These are phyloP conservation scores for Momotus momota DNA, from an alignment of 2,797 vertebrate species.

Conservation along the genomic window DNA sequence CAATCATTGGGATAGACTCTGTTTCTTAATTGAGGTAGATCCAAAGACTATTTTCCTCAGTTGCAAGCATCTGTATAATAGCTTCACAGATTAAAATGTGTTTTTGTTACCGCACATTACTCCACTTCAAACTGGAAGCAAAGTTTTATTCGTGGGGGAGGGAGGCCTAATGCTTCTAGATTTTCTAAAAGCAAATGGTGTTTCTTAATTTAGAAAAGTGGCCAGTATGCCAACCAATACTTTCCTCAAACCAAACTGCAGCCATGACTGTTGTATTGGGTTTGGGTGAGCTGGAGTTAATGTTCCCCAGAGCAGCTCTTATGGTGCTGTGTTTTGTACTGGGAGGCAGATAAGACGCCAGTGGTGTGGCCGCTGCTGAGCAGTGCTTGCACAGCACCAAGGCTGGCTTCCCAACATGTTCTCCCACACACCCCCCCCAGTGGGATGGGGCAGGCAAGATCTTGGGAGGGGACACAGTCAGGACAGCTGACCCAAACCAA, in stretches of 20 bases:
- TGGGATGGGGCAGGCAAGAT: no score
- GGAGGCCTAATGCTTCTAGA: fast-evolving
- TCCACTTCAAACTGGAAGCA: background rate
- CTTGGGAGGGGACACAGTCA: no score
- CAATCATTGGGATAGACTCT: background rate
- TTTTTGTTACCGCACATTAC: background rate
- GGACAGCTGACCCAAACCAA: no score
- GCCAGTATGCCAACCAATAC: background rate
- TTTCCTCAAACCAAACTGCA: background rate
- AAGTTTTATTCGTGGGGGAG: background rate
- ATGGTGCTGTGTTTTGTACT: no score
- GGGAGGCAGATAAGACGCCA: no score
- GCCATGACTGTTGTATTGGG: background rate
- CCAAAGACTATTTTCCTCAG: background rate
- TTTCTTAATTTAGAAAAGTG: background rate
- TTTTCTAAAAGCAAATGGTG: background rate
- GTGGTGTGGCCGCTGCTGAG: no score
- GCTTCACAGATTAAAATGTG: background rate
- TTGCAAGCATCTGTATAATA: background rate
- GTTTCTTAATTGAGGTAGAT: background rate
- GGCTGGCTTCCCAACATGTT: no score
- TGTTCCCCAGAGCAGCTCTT: no score
- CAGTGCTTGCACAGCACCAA: no score
- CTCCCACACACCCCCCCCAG: no score
- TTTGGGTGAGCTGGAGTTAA: no score